Base-by-base conservation (phyloP, 1,140 invertebrate species). In the Tetramorium alpestre region DNA sequence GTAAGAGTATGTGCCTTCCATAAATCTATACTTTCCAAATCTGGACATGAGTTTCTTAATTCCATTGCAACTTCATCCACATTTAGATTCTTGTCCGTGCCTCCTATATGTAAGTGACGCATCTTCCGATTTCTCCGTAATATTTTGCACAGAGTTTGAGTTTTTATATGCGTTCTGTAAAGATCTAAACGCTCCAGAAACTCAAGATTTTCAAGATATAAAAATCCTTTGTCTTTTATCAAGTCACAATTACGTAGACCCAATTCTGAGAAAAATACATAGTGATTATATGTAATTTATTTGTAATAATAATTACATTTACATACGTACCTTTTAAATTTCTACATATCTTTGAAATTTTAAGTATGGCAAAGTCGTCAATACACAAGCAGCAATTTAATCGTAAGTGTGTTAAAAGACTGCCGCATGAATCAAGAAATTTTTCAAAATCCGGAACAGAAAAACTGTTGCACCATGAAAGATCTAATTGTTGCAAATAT, bases 381-480 rank as follows among this genome's bases (percentile, higher is more conserved):
- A 98, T 96, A 95, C 98, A 98, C 91, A 96, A 96, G 92, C 97
- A 98, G 85, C 96, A 97, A 91, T 98, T 97, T 76, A 98, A 93
- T 73, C 97, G 95, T 86, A 98, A 94, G 94, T 97, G 96, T 73
- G 96, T 97, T 78, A 98, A 94, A 70, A 96, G 95, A 77, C 94
- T 95, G 25, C 97, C 97, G 93, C 96, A 97, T 84, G 96, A 94
- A 87, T 95, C 94, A 2, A 98, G 93, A 95, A 98, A 98, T 92
- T 95, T 92, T 54, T 96, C 95, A 88, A 98, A 96, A 86, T 96
- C 95, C 13, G 4, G 3, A 38, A 22, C 89, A 95, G 87, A 69
- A 96, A 97, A 96, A 86, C 96, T 97, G n/a, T 98, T 98, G 94
- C 98, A 98, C 98, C 98, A 99, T 0, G 98, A 98, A 0, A 99